phyloP scores from a whole-genome alignment of 2,888 invertebrate species.

The Athalia rosae region DNA sequence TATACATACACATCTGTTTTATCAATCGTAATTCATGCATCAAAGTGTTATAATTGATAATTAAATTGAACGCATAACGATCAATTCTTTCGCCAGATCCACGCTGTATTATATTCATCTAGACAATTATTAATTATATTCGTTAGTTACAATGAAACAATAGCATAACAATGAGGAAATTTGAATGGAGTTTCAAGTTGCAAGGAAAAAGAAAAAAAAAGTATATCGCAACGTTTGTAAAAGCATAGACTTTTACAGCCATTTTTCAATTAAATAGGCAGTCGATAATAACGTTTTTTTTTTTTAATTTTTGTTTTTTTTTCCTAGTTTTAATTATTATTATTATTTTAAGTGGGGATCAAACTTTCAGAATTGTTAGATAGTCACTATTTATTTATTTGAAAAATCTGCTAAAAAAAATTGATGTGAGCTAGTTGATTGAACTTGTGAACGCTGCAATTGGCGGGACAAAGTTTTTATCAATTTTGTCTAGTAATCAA shows the following conservation, averaged over 20 bases:
- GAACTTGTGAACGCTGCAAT: not conserved
- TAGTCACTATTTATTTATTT: slow-evolving; percentile 47
- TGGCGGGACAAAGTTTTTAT: not conserved
- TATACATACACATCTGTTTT: slow-evolving; percentile 48
- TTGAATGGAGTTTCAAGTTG: slow-evolving; percentile 31
- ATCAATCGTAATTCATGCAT: slow-evolving; percentile 50
- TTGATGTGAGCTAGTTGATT: slow-evolving; percentile 23
- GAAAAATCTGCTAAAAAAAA: slow-evolving; percentile 34
- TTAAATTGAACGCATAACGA: slow-evolving; percentile 52
- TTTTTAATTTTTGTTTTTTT: slow-evolving; percentile 22
- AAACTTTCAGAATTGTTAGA: slow-evolving; percentile 44
- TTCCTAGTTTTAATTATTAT: too few species aligned
- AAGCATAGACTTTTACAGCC: slow-evolving; percentile 14
- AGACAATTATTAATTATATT: slow-evolving; percentile 58
- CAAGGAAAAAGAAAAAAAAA: not conserved
- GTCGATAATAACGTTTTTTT: not conserved
- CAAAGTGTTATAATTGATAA: slow-evolving; percentile 54
- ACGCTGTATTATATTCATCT: slow-evolving; percentile 61
- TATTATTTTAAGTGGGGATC: slow-evolving; percentile 40
- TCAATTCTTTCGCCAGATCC: slow-evolving; percentile 52
- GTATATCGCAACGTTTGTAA: slow-evolving; percentile 25
- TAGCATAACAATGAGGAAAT: slow-evolving; percentile 28
- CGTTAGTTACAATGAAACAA: slow-evolving; percentile 39
- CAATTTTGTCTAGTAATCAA: not conserved
- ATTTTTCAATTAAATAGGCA: slow-evolving; percentile 16